Base-by-base conservation (phyloP, 1,140 invertebrate genomes). In the Phymastichus coffea region DNA sequence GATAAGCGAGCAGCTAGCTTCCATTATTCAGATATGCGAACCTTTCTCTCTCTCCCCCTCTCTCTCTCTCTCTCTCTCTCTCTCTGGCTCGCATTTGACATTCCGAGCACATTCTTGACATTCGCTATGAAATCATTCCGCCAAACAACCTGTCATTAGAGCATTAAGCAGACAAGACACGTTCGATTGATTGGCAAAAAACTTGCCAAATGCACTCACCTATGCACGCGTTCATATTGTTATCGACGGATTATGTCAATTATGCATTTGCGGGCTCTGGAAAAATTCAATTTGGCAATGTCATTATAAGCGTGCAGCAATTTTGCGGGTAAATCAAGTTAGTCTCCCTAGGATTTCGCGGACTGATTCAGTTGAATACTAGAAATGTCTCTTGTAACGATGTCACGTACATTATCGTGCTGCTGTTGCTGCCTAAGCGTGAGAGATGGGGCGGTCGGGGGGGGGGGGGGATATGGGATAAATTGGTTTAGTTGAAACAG, bases 351-450 rank as follows among this genome's bases (percentile, higher is more conserved):
- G 52, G 46, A 56, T 43, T 61, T 55, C 46, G 22, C 7, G 37
- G 43, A n/a, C n/a, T 61, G 59, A 61, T 61, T 61, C 35, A 61
- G 38, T 56, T 61, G 55, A 61, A 61, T 44, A 28, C 19, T 37
- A 49, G 52, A 56, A 61, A 61, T 55, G 49, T 44, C 52, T 41
- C 12, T 17, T 52, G 23, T 37, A 53, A 54, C 35, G 20, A 41
- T 30, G 57, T 54, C 43, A 48, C 35, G 51, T 47, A 9, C 12
- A 43, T 47, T 40, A 40, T 26, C 54, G 9, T 23, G 22, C n/a
- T n/a, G n/a, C n/a, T n/a, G n/a, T n/a, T n/a, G n/a, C n/a, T n/a
- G n/a, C n/a, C n/a, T n/a, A n/a, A n/a, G n/a, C n/a, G n/a, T n/a
- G n/a, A n/a, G n/a, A n/a, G n/a, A n/a, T n/a, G n/a, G n/a, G n/a